A percentile compares a stretch with the other conserved stretches of the same genome.
phyloP scores from a whole-genome alignment of 2,113 vertebrate species.

The Polypterus bichir region DNA sequence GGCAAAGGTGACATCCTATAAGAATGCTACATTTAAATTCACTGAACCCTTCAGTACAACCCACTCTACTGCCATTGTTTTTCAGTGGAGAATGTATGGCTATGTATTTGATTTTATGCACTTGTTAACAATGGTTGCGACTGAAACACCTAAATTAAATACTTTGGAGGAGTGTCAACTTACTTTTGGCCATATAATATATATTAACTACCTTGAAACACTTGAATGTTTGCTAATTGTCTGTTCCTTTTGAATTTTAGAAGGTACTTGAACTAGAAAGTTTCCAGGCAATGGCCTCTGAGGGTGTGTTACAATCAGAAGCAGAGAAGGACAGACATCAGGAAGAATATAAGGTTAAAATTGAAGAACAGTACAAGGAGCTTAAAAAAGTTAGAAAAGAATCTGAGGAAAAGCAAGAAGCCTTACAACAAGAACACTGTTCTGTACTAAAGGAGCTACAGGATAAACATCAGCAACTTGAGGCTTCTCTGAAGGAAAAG shows the following conservation, averaged over 20 bases:
- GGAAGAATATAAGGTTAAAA: slow-evolving; percentile 45
- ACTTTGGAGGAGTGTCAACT: no score
- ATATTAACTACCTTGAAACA: no score
- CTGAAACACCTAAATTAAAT: no score
- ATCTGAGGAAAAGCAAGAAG: slow-evolving; percentile 42
- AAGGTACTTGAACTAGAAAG: slow-evolving; percentile 86
- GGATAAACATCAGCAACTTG: slow-evolving; percentile 53
- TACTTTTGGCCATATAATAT: no score
- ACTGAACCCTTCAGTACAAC: no score
- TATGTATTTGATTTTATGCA: no score
- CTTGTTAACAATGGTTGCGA: no score
- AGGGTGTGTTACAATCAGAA: slow-evolving; percentile 52
- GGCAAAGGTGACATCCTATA: no score
- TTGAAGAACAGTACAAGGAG: slow-evolving; percentile 58
- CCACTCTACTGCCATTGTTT: no score
- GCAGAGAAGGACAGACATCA: slow-evolving; percentile 57
- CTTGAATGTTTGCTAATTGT: no score
- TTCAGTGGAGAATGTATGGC: no score
- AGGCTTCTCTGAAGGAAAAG: slow-evolving; percentile 62
- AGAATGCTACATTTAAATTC: no score
- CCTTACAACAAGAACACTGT: slow-evolving; percentile 47
- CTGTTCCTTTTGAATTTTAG: slow-evolving; percentile 44
- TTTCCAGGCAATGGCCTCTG: slow-evolving; percentile 49
- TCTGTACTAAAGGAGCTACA: slow-evolving; percentile 50
- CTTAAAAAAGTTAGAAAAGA: slow-evolving; percentile 50